phyloP scores from a whole-genome alignment of 2,888 invertebrate species.

The Netelia melanura region DNA sequence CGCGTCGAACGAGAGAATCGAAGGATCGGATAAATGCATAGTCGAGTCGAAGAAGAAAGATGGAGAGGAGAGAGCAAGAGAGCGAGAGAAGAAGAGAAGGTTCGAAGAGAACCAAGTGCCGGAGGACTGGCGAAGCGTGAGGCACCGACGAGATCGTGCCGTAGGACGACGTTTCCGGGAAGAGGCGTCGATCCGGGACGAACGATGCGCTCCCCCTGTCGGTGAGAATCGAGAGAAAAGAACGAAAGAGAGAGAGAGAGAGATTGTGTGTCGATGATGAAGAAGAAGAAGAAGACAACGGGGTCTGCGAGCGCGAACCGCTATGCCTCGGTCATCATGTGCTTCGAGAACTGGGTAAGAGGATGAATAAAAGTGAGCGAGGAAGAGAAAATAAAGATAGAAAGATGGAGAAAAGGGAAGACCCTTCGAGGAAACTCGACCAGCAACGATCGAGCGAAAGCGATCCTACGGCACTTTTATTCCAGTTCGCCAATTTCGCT shows the following conservation, averaged over 20 bases:
- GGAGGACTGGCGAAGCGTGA: slow-evolving; percentile 65
- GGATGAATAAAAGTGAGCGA: slow-evolving; percentile 9
- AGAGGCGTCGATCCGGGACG: slow-evolving; percentile 78
- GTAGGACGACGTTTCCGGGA: slow-evolving; percentile 77
- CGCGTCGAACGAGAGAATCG: slow-evolving; percentile 40
- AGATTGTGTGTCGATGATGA: not conserved
- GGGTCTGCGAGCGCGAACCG: slow-evolving; percentile 32
- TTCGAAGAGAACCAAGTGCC: slow-evolving; percentile 64
- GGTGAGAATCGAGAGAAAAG: slow-evolving; percentile 39
- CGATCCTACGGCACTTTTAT: slow-evolving; percentile 6
- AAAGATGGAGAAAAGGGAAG: slow-evolving; percentile 62
- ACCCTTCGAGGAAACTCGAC: slow-evolving; percentile 53
- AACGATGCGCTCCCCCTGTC: slow-evolving; percentile 42
- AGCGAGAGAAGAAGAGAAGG: slow-evolving; percentile 70
- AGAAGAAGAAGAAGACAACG: slow-evolving; percentile 36
- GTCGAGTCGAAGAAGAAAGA: slow-evolving; percentile 40
- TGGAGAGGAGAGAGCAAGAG: slow-evolving; percentile 57
- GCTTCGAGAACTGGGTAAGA: slow-evolving; percentile 40
- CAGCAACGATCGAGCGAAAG: slow-evolving; percentile 24
- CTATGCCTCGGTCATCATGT: slow-evolving; percentile 35
- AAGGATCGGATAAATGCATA: slow-evolving; percentile 51
- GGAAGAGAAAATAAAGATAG: slow-evolving; percentile 63
- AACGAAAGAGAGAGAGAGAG: slow-evolving; percentile 37
- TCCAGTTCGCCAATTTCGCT: slow-evolving; percentile 2
- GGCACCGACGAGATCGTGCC: slow-evolving; percentile 59